A percentile compares a stretch with the other conserved stretches of the same genome.
Conservation (phyloP, 2,888 invertebrate genomes). For the Cephus rjabovi region DNA sequence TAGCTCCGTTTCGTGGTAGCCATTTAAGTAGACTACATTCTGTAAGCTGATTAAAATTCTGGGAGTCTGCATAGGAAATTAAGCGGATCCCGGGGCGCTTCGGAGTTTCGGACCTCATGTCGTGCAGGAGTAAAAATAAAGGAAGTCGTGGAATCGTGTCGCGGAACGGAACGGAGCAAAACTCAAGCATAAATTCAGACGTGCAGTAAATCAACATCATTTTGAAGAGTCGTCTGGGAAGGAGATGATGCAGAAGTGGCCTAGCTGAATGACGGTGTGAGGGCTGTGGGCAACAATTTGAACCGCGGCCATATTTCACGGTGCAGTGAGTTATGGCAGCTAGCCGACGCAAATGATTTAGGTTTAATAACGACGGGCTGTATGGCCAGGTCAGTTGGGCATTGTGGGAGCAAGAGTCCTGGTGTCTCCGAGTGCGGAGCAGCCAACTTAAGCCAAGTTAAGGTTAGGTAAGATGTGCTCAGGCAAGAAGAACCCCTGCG, state of each 20-base stretch:
- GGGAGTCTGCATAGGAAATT: background rate
- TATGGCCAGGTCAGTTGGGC: slow-evolving; percentile 55
- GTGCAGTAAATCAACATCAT: slow-evolving; percentile 54
- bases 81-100: background rate
- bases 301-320: slow-evolving; percentile 63
- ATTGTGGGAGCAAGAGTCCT: slow-evolving; percentile 44
- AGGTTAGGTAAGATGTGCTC: background rate
- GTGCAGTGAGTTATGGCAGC: slow-evolving; percentile 60
- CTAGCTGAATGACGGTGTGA: slow-evolving; percentile 18
- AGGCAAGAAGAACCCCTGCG: slow-evolving; percentile 20
- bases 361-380: slow-evolving; percentile 62
- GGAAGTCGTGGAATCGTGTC: background rate
- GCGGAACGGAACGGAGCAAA: background rate
- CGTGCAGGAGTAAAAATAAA: background rate
- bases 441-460: slow-evolving; percentile 8
- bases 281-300: slow-evolving; percentile 60
- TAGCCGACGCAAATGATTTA: slow-evolving; percentile 63
- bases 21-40: background rate
- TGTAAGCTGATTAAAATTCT: background rate
- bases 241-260: slow-evolving; percentile 31
- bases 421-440: slow-evolving; percentile 19
- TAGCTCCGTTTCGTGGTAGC: background rate
- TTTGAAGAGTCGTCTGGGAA: slow-evolving; percentile 48
- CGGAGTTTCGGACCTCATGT: background rate
- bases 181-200: slow-evolving; percentile 34